Evolutionary conservation across 2,888 invertebrate species (phyloP).

Genomic region (Dastarcus helophoroides): DNA sequence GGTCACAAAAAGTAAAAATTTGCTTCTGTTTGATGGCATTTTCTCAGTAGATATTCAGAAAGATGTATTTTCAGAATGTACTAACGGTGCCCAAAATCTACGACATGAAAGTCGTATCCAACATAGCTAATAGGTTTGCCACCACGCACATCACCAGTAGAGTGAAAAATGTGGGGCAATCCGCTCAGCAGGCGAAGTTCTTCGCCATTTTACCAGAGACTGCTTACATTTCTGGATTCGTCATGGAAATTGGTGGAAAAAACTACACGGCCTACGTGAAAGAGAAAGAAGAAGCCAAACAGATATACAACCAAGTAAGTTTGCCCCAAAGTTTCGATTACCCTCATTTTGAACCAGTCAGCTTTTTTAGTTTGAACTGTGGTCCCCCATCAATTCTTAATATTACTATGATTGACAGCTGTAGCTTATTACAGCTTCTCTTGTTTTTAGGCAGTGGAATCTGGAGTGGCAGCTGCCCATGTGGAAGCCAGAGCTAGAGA

Average conservation of each 20-base stretch:
- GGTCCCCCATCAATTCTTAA: too few species aligned
- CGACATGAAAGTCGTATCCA: slow-evolving; percentile 50
- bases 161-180: slow-evolving; percentile 48
- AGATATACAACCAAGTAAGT: slow-evolving; percentile 29
- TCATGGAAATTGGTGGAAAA: slow-evolving; percentile 54
- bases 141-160: slow-evolving; percentile 52
- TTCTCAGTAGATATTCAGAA: too few species aligned
- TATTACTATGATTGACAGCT: background rate
- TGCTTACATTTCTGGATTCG: slow-evolving; percentile 58
- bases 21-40: too few species aligned
- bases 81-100: slow-evolving; percentile 39
- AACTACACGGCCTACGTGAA: slow-evolving; percentile 53
- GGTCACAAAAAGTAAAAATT: too few species aligned
- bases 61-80: too few species aligned
- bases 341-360: background rate
- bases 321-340: background rate
- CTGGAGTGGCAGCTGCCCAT: slow-evolving; percentile 52
- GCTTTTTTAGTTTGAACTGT: slow-evolving; percentile 2
- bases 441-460: slow-evolving; percentile 39
- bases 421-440: too few species aligned
- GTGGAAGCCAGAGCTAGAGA: slow-evolving; percentile 53
- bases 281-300: slow-evolving; percentile 51
- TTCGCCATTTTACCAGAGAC: slow-evolving; percentile 55
- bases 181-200: slow-evolving; percentile 52
- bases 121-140: slow-evolving; percentile 55